These are phyloP conservation scores for Otolemur garnettii DNA, from an alignment of 2,113 vertebrate genomes.

Conservation along the genomic window DNA sequence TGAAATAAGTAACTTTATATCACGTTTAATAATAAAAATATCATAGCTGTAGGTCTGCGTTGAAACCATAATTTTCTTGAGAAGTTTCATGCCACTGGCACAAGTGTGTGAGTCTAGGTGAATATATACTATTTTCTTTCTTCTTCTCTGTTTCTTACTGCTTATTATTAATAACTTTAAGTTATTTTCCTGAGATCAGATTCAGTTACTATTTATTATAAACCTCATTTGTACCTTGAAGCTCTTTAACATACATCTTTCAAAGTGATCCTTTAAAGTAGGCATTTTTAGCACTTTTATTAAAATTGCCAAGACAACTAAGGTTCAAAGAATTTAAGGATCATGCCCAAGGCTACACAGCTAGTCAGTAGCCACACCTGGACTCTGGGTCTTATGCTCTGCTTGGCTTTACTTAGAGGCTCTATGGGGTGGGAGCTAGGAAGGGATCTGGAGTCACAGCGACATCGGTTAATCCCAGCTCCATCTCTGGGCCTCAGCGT, in stretches of 20 bases:
- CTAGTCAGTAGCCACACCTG: neutral
- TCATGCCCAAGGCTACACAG: neutral
- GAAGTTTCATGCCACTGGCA: neutral
- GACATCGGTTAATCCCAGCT: neutral
- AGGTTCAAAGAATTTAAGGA: neutral
- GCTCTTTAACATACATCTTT: neutral
- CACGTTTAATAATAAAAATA: constrained; percentile 71
- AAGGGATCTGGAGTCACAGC: neutral
- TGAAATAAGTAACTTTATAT: neutral
- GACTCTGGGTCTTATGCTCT: neutral
- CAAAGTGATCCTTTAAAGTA: neutral
- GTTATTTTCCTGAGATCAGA: constrained; percentile 25
- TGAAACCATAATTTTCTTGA: constrained; percentile 63
- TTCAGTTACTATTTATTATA: constrained; percentile 13
- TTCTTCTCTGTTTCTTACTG: constrained; percentile 8
- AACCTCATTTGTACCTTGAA: neutral
- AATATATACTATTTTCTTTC: neutral
- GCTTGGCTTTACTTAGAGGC: neutral
- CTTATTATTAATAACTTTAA: neutral
- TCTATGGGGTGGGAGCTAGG: neutral
- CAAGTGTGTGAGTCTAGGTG: neutral
- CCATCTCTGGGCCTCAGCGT: neutral
- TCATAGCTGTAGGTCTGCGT: neutral
- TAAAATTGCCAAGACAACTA: neutral
- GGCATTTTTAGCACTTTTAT: constrained; percentile 29